These are phyloP conservation scores for Synanthedon andrenaeformis DNA, from an alignment of 2,888 invertebrate genomes.

Conservation along the genomic window DNA sequence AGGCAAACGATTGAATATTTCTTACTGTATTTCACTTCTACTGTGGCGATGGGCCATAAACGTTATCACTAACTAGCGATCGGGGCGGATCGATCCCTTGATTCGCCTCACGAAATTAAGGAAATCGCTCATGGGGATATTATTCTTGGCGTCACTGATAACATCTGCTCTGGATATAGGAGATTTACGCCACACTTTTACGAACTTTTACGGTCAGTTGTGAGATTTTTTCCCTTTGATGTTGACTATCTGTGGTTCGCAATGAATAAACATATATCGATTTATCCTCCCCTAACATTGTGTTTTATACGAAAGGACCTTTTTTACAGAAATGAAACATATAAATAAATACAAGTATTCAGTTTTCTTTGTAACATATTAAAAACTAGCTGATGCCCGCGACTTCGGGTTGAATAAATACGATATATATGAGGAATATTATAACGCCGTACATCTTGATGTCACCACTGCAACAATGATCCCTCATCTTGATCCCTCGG, in stretches of 20 bases:
- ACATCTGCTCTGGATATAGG: constrained; percentile 36
- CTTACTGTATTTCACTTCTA: constrained; percentile 4
- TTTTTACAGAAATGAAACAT: too few species aligned
- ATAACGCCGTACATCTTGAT: too few species aligned
- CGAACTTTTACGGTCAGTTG: constrained; percentile 24
- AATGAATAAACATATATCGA: not conserved
- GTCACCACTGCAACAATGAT: too few species aligned
- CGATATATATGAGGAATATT: too few species aligned
- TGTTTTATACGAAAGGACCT: too few species aligned
- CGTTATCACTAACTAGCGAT: constrained; percentile 65
- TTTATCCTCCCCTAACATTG: not conserved
- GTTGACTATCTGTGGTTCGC: not conserved
- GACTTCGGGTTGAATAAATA: too few species aligned
- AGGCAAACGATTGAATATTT: not conserved
- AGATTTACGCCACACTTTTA: constrained; percentile 35
- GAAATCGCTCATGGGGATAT: constrained; percentile 70
- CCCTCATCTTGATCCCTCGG: too few species aligned
- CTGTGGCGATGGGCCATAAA: constrained; percentile 54
- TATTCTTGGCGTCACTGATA: constrained; percentile 39
- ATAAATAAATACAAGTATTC: too few species aligned
- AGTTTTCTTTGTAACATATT: too few species aligned
- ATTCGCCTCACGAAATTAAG: constrained; percentile 69
- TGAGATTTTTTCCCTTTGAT: constrained; percentile 10
- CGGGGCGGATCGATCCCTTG: constrained; percentile 64
- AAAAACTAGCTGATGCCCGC: too few species aligned